Evolutionary conservation across 2,797 vertebrate species (phyloP).

Genomic region (Pseudotriccus pelzelni): DNA sequence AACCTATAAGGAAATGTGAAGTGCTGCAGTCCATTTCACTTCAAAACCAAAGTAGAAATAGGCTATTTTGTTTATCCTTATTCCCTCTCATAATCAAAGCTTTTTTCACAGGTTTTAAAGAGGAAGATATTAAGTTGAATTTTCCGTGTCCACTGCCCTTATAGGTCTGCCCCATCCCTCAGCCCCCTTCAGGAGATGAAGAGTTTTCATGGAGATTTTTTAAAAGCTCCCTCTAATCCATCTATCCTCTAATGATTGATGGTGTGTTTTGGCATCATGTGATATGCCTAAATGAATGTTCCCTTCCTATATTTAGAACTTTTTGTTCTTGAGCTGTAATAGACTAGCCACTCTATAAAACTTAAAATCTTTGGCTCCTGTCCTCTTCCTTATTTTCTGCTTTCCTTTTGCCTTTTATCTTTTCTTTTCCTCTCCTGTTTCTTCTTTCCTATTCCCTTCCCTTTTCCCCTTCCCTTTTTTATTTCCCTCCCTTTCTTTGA

Average conservation of each 20-base stretch:
- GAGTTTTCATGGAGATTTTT: background rate
- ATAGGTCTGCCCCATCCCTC: background rate
- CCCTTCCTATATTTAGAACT: background rate
- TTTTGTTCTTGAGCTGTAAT: background rate
- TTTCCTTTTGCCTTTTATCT: background rate
- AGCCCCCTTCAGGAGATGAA: background rate
- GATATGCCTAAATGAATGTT: background rate
- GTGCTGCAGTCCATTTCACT: background rate
- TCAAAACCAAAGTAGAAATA: background rate
- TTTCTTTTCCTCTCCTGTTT: background rate
- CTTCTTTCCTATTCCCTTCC: rapidly evolving
- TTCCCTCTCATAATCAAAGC: background rate
- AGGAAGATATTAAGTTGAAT: background rate
- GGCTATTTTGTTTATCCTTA: background rate
- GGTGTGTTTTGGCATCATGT: background rate
- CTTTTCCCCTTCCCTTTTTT: background rate
- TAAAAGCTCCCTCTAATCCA: background rate
- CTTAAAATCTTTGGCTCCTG: background rate
- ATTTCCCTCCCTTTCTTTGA: background rate
- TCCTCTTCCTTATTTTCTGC: background rate
- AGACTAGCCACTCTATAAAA: background rate
- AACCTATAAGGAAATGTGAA: background rate
- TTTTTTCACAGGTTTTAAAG: background rate
- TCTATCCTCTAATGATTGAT: background rate
- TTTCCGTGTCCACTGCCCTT: background rate